These are phyloP conservation scores for Leucania comma DNA, from an alignment of 2,888 invertebrate species.

Conservation along the genomic window DNA sequence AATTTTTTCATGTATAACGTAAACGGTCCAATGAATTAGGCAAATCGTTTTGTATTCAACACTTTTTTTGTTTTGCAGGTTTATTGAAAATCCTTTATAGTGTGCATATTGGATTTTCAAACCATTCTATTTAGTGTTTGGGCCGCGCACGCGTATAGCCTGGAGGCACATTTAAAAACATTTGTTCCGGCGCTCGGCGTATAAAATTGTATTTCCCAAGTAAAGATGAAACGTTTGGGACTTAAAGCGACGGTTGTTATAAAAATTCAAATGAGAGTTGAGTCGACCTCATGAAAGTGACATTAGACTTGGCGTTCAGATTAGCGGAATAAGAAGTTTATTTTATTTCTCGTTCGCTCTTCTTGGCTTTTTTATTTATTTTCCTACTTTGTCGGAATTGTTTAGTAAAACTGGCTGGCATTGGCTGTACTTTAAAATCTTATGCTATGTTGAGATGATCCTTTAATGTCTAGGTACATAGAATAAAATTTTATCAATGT, in stretches of 20 bases:
- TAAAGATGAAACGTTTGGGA: constrained; percentile 45
- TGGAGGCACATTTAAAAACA: constrained; percentile 31
- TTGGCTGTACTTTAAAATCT: neutral
- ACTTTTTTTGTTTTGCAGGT: constrained; percentile 12
- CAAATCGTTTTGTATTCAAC: constrained; percentile 26
- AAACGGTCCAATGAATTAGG: constrained; percentile 19
- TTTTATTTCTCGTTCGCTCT: constrained; percentile 35
- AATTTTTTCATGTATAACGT: constrained; percentile 10
- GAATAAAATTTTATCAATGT: neutral
- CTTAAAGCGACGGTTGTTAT: constrained; percentile 46
- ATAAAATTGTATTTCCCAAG: constrained; percentile 21
- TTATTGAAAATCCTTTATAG: constrained; percentile 22
- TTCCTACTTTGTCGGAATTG: neutral
- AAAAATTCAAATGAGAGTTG: constrained; percentile 56
- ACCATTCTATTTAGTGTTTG: constrained; percentile 17
- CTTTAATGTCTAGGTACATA: neutral
- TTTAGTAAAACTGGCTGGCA: neutral
- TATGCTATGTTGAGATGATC: neutral
- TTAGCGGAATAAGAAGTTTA: constrained; percentile 47
- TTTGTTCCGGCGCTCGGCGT: constrained; percentile 6
- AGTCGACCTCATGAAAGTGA: constrained; percentile 36
- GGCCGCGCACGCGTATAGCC: neutral
- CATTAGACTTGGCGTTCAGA: constrained; percentile 39
- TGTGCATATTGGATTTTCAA: constrained; percentile 13
- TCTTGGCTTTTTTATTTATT: constrained; percentile 5